These are phyloP conservation scores for Nanorana parkeri DNA, from an alignment of 2,113 vertebrate genomes.

Conservation along the genomic window DNA sequence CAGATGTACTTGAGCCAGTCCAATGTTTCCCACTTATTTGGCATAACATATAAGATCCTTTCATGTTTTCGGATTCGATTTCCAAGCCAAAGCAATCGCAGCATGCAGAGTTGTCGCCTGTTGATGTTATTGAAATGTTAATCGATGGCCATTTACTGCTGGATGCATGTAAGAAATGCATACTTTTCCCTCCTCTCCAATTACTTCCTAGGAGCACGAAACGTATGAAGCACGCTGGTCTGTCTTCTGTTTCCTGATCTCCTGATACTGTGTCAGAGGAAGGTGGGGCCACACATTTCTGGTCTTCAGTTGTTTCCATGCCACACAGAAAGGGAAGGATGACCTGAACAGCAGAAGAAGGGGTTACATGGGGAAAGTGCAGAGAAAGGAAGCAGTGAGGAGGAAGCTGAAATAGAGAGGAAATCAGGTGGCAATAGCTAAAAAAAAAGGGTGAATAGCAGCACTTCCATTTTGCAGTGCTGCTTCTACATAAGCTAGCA, in stretches of 20 bases:
- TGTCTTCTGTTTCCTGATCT: constrained; percentile 50
- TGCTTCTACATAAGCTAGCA: not conserved
- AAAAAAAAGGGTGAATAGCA: constrained; percentile 12
- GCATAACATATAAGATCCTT: not conserved
- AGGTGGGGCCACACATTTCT: constrained; percentile 41
- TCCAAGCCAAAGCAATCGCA: constrained; percentile 7
- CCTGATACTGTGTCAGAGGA: constrained; percentile 46
- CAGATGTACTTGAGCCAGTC: not conserved
- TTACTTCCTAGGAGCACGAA: constrained; percentile 36
- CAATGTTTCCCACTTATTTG: not conserved
- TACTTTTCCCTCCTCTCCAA: constrained; percentile 45
- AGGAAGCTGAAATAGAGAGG: constrained; percentile 12
- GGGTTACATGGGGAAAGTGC: constrained; percentile 19
- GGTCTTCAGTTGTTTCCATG: constrained; percentile 37
- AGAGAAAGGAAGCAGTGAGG: constrained; percentile 22
- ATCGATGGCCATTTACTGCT: constrained; percentile 11
- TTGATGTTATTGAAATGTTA: not conserved
- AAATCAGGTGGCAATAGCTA: not conserved
- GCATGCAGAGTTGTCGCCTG: not conserved
- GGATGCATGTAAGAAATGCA: constrained; percentile 7
- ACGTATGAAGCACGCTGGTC: constrained; percentile 33
- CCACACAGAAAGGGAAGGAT: constrained; percentile 20
- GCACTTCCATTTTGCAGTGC: constrained; percentile 5
- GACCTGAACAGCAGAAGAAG: constrained; percentile 27
- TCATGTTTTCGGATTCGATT: constrained; percentile 10